Evolutionary conservation across 2,113 vertebrate genomes (phyloP).

Genomic region (Vimba vimba): DNA sequence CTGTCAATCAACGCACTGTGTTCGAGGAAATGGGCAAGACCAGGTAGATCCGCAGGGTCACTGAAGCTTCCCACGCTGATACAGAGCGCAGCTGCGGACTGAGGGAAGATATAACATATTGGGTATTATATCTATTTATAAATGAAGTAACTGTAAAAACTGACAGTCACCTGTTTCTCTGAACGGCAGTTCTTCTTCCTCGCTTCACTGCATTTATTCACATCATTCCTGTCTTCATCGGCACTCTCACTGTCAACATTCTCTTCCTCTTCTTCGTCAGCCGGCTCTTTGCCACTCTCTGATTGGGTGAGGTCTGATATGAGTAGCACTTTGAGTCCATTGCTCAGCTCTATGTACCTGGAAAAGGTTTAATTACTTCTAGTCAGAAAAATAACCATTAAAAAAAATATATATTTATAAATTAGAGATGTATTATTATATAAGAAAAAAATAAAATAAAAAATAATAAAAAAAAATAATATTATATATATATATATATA

Average conservation of each 20-base stretch:
- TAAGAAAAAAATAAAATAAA: neutral
- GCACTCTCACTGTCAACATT: conserved; percentile 70
- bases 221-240: conserved; percentile 60
- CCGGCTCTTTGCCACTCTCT: conserved; percentile 37
- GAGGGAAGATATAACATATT: conserved; percentile 25
- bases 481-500: neutral
- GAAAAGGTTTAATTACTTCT: neutral
- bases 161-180: conserved; percentile 87
- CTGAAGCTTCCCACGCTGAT: conserved; percentile 94
- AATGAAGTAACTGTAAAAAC: conserved; percentile 51
- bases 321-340: conserved; percentile 89
- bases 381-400: neutral
- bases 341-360: conserved; percentile 89
- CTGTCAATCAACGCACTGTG: conserved; percentile 84
- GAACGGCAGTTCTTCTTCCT: conserved; percentile 75
- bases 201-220: neutral
- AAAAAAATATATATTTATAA: neutral
- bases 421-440: neutral
- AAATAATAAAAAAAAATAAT: neutral
- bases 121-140: neutral
- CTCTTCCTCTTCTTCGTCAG: conserved; percentile 60
- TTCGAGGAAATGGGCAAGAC: conserved; percentile 97
- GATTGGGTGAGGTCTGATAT: conserved; percentile 88
- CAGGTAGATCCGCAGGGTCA: conserved; percentile 92
- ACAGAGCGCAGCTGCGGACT: conserved; percentile 96